These are phyloP conservation scores for Mormyrops attenuatus DNA, from an alignment of 2,797 vertebrate genomes.

Conservation along the genomic window DNA sequence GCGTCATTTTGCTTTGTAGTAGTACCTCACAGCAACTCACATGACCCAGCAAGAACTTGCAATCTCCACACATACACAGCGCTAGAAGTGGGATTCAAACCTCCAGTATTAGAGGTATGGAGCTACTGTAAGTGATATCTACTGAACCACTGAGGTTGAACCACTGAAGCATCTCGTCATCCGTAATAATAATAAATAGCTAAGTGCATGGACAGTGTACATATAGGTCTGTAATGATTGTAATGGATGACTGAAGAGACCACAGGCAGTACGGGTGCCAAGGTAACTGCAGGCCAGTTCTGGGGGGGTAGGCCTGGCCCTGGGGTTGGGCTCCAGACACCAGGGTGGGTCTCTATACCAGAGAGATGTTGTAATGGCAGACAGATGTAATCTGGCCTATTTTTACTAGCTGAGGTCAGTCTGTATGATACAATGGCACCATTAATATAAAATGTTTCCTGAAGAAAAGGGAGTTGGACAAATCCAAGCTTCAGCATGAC, in stretches of 20 bases:
- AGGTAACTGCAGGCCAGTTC: background rate
- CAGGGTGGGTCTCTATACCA: slow-evolving; percentile 17
- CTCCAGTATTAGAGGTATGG: background rate
- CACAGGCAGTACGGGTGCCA: background rate
- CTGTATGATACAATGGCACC: background rate
- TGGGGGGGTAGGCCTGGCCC: background rate
- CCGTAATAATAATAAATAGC: background rate
- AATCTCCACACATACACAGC: background rate
- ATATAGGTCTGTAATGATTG: background rate
- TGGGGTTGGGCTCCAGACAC: background rate
- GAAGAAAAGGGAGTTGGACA: background rate
- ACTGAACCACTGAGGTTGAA: background rate
- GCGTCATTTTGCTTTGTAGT: background rate
- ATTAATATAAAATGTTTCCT: background rate
- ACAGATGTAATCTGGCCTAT: background rate
- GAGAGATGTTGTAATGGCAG: background rate
- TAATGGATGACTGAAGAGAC: background rate
- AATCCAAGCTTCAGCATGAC: background rate
- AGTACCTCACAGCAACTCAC: background rate
- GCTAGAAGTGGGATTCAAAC: background rate
- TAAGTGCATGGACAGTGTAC: background rate
- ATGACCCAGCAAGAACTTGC: background rate
- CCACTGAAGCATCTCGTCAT: background rate
- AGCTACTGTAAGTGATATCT: background rate
- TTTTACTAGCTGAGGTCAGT: slow-evolving; percentile 6